These are phyloP conservation scores for Nymphalis polychloros DNA, from an alignment of 2,888 invertebrate genomes.

Conservation along the genomic window DNA sequence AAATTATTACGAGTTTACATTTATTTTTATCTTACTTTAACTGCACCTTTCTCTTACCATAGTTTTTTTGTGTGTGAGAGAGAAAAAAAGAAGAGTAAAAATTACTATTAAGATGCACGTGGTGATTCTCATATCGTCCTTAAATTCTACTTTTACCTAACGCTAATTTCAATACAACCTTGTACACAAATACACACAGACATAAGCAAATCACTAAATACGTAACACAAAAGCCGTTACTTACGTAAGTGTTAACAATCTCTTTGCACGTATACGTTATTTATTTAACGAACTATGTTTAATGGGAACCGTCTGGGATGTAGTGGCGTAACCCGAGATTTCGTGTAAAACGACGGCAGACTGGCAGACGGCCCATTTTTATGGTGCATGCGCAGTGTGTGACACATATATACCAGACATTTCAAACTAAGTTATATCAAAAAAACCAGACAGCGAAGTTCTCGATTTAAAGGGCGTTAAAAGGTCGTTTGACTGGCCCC, in stretches of 20 bases:
- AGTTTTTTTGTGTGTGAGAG: too few species aligned
- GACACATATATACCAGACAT: background rate
- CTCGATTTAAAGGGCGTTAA: too few species aligned
- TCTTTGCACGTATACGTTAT: background rate
- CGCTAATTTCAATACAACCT: background rate
- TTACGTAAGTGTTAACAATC: slow-evolving; percentile 26
- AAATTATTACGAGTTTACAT: too few species aligned
- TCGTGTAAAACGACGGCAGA: background rate
- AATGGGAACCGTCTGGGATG: background rate
- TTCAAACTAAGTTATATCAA: too few species aligned
- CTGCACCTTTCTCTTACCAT: too few species aligned
- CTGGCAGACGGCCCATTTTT: slow-evolving; percentile 4
- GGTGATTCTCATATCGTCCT: too few species aligned
- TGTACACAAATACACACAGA: background rate
- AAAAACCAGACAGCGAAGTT: too few species aligned
- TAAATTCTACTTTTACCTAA: too few species aligned
- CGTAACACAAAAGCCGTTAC: slow-evolving; percentile 4
- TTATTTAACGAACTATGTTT: background rate
- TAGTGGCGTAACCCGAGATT: background rate
- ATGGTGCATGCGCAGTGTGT: slow-evolving; percentile 1
- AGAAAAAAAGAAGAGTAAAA: too few species aligned
- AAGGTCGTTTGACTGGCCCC: too few species aligned
- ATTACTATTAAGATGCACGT: too few species aligned
- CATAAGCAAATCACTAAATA: slow-evolving; percentile 3
- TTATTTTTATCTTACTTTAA: too few species aligned